phyloP scores from a whole-genome alignment of 53 echinoderm and acorn worm genomes.

The Zoroaster sp. region DNA sequence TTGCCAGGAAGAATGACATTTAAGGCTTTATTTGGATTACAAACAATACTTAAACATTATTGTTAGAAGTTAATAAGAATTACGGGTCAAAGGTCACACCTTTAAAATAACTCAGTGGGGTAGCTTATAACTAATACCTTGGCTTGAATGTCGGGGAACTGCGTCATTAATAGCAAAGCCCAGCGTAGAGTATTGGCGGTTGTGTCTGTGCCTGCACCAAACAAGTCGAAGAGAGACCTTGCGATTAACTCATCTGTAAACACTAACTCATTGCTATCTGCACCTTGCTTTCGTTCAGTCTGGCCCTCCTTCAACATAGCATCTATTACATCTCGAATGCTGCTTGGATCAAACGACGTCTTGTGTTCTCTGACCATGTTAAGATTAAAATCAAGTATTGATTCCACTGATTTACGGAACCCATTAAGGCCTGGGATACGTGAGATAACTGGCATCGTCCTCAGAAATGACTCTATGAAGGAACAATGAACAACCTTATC shows the following conservation, averaged over 20 bases:
- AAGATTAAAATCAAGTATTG: background rate
- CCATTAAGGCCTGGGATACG: background rate
- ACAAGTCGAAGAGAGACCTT: constrained; percentile 41
- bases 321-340: constrained; percentile 52
- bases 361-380: constrained; percentile 35
- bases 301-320: constrained; percentile 15
- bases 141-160: constrained; percentile 47
- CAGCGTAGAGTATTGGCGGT: constrained; percentile 47
- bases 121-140: constrained; percentile 19
- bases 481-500: background rate
- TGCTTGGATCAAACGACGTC: constrained; percentile 10
- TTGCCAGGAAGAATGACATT: too few species aligned
- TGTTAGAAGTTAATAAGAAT: too few species aligned
- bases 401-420: background rate
- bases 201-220: constrained; percentile 55
- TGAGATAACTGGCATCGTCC: background rate
- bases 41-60: too few species aligned
- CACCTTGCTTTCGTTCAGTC: background rate
- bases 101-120: too few species aligned
- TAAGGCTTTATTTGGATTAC: too few species aligned
- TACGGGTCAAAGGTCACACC: too few species aligned
- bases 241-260: constrained; percentile 22
- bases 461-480: background rate
- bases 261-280: background rate
- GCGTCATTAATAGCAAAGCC: constrained; percentile 32